Conservation (phyloP, 2,113 vertebrate genomes). For the Pleuronectes platessa region DNA sequence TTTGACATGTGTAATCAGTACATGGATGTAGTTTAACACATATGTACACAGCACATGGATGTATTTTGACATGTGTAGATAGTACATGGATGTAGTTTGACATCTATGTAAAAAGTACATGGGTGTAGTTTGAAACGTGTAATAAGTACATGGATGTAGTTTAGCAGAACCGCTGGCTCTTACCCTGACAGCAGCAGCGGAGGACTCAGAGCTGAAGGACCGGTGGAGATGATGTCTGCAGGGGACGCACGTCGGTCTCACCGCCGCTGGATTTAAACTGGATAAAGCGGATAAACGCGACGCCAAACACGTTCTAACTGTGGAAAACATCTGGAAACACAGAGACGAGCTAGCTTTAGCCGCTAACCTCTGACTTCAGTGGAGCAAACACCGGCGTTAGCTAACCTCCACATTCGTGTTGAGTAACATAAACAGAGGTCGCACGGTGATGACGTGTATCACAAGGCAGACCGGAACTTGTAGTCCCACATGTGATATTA, state of each 20-base stretch:
- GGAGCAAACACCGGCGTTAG: too few relatives aligned
- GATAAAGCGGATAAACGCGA: slow-evolving; percentile 19
- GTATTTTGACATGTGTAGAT: too few relatives aligned
- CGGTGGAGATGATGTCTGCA: slow-evolving; percentile 31
- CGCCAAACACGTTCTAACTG: neutral
- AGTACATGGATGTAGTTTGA: too few relatives aligned
- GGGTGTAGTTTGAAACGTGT: neutral
- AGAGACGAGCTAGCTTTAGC: neutral
- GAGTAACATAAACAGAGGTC: slow-evolving; percentile 9
- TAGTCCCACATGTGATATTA: neutral
- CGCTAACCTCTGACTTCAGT: neutral
- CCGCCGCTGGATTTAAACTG: neutral
- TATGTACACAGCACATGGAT: too few relatives aligned
- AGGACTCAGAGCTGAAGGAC: slow-evolving; percentile 15
- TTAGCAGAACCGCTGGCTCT: neutral
- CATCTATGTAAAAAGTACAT: too few relatives aligned
- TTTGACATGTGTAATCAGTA: too few relatives aligned
- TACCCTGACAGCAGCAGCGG: slow-evolving; percentile 47
- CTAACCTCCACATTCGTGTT: slow-evolving; percentile 9
- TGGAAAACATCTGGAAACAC: slow-evolving; percentile 40
- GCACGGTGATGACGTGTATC: neutral
- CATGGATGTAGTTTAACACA: too few relatives aligned
- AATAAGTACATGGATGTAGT: neutral
- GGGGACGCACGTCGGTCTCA: neutral
- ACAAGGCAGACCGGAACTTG: neutral